Evolutionary conservation across 2,113 vertebrate species (phyloP).

Genomic region (Suncus etruscus): DNA sequence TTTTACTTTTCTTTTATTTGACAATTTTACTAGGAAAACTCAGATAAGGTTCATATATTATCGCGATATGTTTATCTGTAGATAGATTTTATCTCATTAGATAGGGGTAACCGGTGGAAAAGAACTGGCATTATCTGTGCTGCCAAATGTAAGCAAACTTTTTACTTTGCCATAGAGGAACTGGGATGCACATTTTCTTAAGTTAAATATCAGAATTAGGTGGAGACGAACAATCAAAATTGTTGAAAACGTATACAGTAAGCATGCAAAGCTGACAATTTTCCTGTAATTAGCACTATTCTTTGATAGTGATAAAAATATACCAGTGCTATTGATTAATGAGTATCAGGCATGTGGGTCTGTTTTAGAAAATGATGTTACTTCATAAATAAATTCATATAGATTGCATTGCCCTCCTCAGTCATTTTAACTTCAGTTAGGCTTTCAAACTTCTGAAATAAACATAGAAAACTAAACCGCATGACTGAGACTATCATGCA

Average conservation of each 20-base stretch:
- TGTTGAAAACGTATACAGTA: conserved; percentile 31
- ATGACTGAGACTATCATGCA: not conserved
- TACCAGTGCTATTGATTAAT: not conserved
- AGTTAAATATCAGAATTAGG: not conserved
- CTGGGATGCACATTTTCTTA: not conserved
- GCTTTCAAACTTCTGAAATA: not conserved
- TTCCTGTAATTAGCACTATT: not conserved
- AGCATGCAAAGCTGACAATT: not conserved
- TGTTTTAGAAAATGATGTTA: not conserved
- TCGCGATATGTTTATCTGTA: conserved; percentile 45
- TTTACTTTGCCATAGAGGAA: not conserved
- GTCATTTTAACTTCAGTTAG: not conserved
- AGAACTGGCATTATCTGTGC: conserved; percentile 8
- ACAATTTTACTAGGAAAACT: conserved; percentile 73
- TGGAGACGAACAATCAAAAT: not conserved
- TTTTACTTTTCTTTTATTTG: conserved; percentile 66
- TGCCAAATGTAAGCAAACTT: not conserved
- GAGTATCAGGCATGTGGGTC: not conserved
- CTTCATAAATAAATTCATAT: not conserved
- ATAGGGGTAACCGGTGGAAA: conserved; percentile 25
- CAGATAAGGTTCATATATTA: conserved; percentile 56
- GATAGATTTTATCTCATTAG: conserved; percentile 62
- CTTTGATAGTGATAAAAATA: not conserved
- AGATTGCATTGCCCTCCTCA: conserved; percentile 6
- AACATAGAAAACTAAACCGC: conserved; percentile 4